A percentile compares a stretch with the other conserved stretches of the same genome.
Evolutionary conservation across 2,797 vertebrate species (phyloP).

Genomic region (Pseudochirops cupreus): DNA sequence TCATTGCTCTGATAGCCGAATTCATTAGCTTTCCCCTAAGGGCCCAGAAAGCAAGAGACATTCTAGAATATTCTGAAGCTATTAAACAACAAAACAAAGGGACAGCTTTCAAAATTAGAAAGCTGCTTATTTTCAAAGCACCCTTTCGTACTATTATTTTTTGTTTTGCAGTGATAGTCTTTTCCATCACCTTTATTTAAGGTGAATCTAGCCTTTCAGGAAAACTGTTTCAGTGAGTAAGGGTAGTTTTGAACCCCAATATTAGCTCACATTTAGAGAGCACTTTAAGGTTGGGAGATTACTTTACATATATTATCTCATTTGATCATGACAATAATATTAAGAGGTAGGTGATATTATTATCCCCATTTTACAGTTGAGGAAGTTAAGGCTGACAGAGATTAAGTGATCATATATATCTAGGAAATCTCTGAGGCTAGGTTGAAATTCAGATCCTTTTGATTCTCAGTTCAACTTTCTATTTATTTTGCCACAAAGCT

Average conservation of each 20-base stretch:
- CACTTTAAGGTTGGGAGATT: background rate
- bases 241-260: background rate
- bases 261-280: background rate
- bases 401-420: background rate
- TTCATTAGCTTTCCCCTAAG: background rate
- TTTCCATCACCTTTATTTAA: background rate
- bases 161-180: background rate
- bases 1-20: background rate
- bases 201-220: background rate
- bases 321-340: background rate
- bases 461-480: background rate
- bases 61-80: background rate
- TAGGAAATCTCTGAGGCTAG: background rate
- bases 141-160: background rate
- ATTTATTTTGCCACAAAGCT: background rate
- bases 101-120: background rate
- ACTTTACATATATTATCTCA: background rate
- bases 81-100: background rate
- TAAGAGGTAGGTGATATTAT: background rate
- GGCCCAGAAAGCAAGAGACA: background rate
- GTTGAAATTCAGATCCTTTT: background rate
- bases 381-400: background rate
- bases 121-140: background rate
- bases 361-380: background rate
- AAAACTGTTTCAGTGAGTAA: background rate